Evolutionary conservation across 2,113 vertebrate species (phyloP).

Genomic region (Garra rufa): DNA sequence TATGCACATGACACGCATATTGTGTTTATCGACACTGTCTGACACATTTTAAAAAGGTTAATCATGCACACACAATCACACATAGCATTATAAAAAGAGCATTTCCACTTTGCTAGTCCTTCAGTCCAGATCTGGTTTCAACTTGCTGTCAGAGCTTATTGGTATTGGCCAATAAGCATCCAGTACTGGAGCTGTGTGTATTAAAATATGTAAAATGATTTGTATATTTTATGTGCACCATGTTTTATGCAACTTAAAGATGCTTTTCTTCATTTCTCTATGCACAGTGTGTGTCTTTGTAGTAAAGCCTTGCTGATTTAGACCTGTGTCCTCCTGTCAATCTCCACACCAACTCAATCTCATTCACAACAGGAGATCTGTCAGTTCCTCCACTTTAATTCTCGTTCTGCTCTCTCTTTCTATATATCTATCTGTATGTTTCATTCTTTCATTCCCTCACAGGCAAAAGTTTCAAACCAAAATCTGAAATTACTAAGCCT

Average conservation of each 20-base stretch:
- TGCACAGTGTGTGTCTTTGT: background rate
- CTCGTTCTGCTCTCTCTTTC: background rate
- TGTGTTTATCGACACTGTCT: slow-evolving; percentile 26
- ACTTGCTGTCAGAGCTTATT: background rate
- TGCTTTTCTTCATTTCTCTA: background rate
- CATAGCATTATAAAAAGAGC: background rate
- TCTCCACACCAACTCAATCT: background rate
- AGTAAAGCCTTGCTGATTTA: background rate
- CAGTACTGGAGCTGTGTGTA: background rate
- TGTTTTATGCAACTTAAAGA: background rate
- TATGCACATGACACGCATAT: too few species aligned
- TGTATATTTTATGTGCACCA: background rate
- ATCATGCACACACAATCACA: background rate
- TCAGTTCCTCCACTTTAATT: background rate
- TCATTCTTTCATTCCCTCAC: background rate
- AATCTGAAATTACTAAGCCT: background rate
- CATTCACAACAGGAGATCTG: slow-evolving; percentile 1
- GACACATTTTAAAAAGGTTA: slow-evolving; percentile 8
- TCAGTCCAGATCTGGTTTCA: background rate
- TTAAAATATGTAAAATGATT: background rate
- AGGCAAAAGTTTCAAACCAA: slow-evolving; percentile 2
- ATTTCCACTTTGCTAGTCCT: background rate
- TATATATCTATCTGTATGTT: background rate
- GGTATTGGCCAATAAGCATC: background rate
- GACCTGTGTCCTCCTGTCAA: background rate